These are phyloP conservation scores for Coregonus ussuriensis DNA, from an alignment of 2,797 vertebrate genomes.

Conservation along the genomic window DNA sequence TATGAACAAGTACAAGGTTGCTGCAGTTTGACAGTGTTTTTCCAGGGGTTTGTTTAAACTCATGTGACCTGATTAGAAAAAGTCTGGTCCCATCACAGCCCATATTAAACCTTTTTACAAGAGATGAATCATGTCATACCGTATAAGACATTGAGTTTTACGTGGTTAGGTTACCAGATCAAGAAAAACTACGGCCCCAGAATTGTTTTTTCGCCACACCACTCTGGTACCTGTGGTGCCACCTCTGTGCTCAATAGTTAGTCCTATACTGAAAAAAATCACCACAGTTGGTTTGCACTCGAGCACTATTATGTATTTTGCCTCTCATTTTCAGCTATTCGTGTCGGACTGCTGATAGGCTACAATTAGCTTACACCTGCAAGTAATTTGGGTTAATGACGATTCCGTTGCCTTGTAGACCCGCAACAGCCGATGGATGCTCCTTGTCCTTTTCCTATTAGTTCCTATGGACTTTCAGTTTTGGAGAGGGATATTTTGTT, in stretches of 20 bases:
- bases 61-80: no score
- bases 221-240: no score
- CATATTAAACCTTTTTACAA: no score
- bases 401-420: not conserved
- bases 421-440: conserved; percentile 16
- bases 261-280: not conserved
- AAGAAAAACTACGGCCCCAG: no score
- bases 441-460: not conserved
- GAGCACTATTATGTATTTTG: not conserved
- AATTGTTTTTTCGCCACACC: no score
- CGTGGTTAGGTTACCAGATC: no score
- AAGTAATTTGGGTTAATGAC: conserved; percentile 22
- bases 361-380: conserved; percentile 43
- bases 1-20: no score
- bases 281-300: not conserved
- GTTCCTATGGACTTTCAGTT: conserved; percentile 7
- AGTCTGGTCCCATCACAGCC: no score
- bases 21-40: no score
- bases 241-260: not conserved
- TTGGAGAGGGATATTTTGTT: conserved; percentile 56
- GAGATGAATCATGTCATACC: no score
- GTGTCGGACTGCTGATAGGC: conserved; percentile 44
- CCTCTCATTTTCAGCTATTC: not conserved
- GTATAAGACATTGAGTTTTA: no score
- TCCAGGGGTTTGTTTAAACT: no score